phyloP scores from a whole-genome alignment of 2,888 invertebrate species.

The Hemithea aestivaria region DNA sequence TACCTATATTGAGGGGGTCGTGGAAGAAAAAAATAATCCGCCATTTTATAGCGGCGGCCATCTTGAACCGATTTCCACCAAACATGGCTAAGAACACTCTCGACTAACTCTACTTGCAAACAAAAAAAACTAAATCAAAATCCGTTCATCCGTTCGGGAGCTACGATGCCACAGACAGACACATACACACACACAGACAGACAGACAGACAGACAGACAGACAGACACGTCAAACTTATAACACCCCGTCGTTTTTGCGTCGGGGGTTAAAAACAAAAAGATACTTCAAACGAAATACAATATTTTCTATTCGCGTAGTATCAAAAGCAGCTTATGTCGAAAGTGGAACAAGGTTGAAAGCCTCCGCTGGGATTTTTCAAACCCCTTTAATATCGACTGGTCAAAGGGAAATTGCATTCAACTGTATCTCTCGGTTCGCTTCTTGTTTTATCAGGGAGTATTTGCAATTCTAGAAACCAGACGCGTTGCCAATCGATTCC shows the following conservation, averaged over 20 bases:
- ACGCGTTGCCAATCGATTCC: constrained; percentile 8
- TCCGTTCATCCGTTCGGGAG: too few species aligned
- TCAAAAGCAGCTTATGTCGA: constrained; percentile 21
- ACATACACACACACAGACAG: constrained; percentile 8
- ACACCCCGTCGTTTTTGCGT: too few species aligned
- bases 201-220: constrained; percentile 6
- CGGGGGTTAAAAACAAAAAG: constrained; percentile 19
- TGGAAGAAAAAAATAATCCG: too few species aligned
- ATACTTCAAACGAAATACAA: constrained; percentile 20
- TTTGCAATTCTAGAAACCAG: constrained; percentile 19
- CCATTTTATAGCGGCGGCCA: too few species aligned
- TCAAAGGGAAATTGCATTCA: constrained; percentile 27
- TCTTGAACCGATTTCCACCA: too few species aligned
- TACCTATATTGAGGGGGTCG: too few species aligned
- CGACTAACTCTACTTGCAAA: too few species aligned
- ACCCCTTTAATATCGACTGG: constrained; percentile 25
- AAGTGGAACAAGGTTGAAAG: constrained; percentile 25
- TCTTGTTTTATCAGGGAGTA: constrained; percentile 16
- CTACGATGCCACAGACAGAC: too few species aligned
- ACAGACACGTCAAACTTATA: too few species aligned
- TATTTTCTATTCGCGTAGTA: constrained; percentile 11
- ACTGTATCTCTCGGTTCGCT: constrained; percentile 21
- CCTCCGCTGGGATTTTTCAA: constrained; percentile 21
- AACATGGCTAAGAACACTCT: too few species aligned
- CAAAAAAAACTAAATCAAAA: too few species aligned